Evolutionary conservation across 2,888 invertebrate species (phyloP), one percentile per base, ranked within the genome.

Genomic region (Mesorhabditis sp.): DNA sequence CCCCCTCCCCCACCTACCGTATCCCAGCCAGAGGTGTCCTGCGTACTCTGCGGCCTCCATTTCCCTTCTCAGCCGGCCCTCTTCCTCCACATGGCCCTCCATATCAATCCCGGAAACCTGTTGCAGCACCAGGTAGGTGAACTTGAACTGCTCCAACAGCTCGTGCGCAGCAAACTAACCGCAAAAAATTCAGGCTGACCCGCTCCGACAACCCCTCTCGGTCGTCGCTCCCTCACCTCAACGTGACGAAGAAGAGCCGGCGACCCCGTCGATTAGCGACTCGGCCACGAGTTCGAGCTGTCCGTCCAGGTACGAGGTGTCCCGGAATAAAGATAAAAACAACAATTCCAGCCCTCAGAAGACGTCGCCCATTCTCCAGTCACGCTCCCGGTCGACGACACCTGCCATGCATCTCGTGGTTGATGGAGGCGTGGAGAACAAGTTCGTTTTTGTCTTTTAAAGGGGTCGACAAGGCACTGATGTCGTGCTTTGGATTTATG

Each of bases 21-120:
- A 45, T 50, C n/a, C n/a, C 58, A 50, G 7, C n/a, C n/a, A 50
- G 10, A 50, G 58, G n/a, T 50, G 58, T 70, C 71, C 28, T 79
- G 79, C 70, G 70, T 77, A 62, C 70, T 82, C 43, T 82, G 81
- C 73, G 74, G 71, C 61, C 68, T 75, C 42, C 67, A 67, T 6
- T 76, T 77, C 71, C 66, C 67, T 10, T 71, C 67, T 62, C 75
- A 77, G 62, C 70, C 71, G 4, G 50, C 73, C 15, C 75, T 74
- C 67, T 72, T 75, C 15, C 69, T 76, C 15, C 77, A 77, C 70
- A 77, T 74, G 72, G 75, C 75, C 69, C 73, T 72, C 72, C 70
- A 67, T 43, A 72, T 69, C 69, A 68, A 10, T 50, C 10, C 58
- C 7, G 28, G 28, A 28, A 28, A 28, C 28, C 2, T 28, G 28